A percentile compares a stretch with the other conserved stretches of the same genome.
Conservation (phyloP, 2,797 vertebrate species). For the Spea hammondii region DNA sequence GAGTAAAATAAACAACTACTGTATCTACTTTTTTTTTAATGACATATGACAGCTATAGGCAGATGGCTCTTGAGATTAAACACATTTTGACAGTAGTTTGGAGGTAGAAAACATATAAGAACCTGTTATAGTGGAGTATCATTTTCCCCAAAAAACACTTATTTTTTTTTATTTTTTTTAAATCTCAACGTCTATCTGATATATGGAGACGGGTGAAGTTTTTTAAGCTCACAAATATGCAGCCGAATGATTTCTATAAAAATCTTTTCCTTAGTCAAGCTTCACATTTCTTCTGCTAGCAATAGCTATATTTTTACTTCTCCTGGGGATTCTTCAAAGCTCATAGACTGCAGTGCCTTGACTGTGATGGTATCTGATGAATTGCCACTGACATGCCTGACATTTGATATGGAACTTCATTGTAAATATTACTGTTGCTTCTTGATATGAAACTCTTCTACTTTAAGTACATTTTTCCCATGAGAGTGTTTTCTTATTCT, state of each 20-base stretch:
- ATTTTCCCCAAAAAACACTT: too few relatives aligned
- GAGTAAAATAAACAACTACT: too few relatives aligned
- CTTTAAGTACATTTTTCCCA: slow-evolving; percentile 41
- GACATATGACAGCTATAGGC: too few relatives aligned
- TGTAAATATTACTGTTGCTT: slow-evolving; percentile 51
- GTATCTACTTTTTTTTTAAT: too few relatives aligned
- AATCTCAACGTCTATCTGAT: neutral
- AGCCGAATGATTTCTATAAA: slow-evolving; percentile 17
- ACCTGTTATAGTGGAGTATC: too few relatives aligned
- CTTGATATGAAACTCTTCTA: slow-evolving; percentile 42
- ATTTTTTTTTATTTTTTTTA: too few relatives aligned
- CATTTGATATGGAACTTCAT: slow-evolving; percentile 49
- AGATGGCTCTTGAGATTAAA: too few relatives aligned
- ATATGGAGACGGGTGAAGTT: neutral
- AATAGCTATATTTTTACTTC: slow-evolving; percentile 38
- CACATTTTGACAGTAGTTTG: too few relatives aligned
- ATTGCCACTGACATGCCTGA: slow-evolving; percentile 51
- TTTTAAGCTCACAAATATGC: neutral
- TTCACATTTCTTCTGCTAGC: slow-evolving; percentile 31
- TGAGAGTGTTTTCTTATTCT: slow-evolving; percentile 37
- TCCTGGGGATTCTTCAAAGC: slow-evolving; percentile 49
- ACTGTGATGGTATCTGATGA: slow-evolving; percentile 51
- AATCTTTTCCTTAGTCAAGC: slow-evolving; percentile 34
- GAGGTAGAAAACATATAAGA: too few relatives aligned
- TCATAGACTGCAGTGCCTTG: slow-evolving; percentile 37